Conservation (phyloP, 2,113 vertebrate species). For the Calidris pugnax region DNA sequence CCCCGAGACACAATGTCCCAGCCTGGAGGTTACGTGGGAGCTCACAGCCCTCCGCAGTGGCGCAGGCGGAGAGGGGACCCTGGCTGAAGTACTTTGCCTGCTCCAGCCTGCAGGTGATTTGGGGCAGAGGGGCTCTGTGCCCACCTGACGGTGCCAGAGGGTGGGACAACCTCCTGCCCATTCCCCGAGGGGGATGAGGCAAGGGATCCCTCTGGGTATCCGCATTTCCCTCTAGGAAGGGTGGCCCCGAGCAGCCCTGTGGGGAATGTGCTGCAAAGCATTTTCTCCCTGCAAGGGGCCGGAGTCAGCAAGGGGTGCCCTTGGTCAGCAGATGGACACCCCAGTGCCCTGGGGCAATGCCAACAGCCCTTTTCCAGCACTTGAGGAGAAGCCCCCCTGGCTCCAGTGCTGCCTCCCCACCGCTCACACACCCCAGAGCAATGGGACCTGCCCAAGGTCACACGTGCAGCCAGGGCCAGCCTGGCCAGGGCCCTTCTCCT, state of each 20-base stretch:
- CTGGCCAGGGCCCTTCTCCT: neutral
- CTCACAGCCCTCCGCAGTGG: neutral
- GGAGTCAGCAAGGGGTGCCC: neutral
- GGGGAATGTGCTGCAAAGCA: accelerated
- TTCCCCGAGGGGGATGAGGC: neutral
- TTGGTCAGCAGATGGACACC: neutral
- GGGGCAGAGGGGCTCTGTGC: neutral
- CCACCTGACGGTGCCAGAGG: neutral
- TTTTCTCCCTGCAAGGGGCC: neutral
- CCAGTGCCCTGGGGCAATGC: accelerated
- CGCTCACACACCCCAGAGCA: accelerated
- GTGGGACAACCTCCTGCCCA: neutral
- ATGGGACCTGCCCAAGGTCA: neutral
- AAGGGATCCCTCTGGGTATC: neutral
- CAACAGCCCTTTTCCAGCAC: neutral
- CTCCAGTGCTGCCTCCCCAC: accelerated
- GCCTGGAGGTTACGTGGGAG: slow-evolving; percentile 9
- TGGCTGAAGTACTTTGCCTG: neutral
- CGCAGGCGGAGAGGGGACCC: neutral
- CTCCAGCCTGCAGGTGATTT: neutral
- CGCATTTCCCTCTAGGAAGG: neutral
- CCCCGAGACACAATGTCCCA: slow-evolving; percentile 47
- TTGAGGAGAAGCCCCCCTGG: accelerated
- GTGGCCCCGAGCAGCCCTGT: neutral
- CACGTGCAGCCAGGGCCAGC: neutral